Percentiles rank a stretch among this genome's conserved stretches.
These are phyloP conservation scores for Drosophila subsilvestris DNA, from an alignment of 2,888 invertebrate genomes.

Conservation along the genomic window DNA sequence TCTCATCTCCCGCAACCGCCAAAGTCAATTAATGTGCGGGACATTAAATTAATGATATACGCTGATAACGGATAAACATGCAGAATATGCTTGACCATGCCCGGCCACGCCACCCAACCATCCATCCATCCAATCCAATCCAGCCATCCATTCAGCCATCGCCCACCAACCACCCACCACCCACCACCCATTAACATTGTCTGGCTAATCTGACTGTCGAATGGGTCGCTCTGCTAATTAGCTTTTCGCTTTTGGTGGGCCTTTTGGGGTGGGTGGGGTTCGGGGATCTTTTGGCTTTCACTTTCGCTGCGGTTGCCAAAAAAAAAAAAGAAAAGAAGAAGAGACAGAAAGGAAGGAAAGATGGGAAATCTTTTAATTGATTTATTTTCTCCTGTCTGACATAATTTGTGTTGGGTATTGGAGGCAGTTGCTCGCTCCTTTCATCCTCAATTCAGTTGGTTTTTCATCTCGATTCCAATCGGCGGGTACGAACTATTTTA, in stretches of 20 bases:
- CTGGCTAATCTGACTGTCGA: constrained; percentile 35
- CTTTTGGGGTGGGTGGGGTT: neutral
- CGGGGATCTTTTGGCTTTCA: constrained; percentile 16
- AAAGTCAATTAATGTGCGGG: constrained; percentile 71
- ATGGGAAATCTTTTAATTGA: constrained; percentile 50
- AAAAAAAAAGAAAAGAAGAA: neutral
- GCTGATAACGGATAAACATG: constrained; percentile 55
- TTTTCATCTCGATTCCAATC: constrained; percentile 13
- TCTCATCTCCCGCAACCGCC: constrained; percentile 10
- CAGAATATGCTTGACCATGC: constrained; percentile 9
- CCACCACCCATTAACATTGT: constrained; percentile 11
- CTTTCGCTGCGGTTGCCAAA: constrained; percentile 41
- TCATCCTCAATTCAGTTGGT: neutral
- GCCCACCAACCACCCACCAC: constrained; percentile 2
- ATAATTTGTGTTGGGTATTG: constrained; percentile 13
- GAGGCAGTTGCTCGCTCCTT: neutral
- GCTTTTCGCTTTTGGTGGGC: constrained; percentile 23
- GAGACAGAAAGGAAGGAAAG: neutral
- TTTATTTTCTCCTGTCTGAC: constrained; percentile 54
- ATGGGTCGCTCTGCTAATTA: constrained; percentile 49
- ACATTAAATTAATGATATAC: constrained; percentile 75
- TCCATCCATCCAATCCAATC: neutral
- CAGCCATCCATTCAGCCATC: neutral
- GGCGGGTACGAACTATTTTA: constrained; percentile 42
- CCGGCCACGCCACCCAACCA: neutral